These are phyloP conservation scores for Corythucha ciliata DNA, from an alignment of 2,888 invertebrate species.

Conservation along the genomic window DNA sequence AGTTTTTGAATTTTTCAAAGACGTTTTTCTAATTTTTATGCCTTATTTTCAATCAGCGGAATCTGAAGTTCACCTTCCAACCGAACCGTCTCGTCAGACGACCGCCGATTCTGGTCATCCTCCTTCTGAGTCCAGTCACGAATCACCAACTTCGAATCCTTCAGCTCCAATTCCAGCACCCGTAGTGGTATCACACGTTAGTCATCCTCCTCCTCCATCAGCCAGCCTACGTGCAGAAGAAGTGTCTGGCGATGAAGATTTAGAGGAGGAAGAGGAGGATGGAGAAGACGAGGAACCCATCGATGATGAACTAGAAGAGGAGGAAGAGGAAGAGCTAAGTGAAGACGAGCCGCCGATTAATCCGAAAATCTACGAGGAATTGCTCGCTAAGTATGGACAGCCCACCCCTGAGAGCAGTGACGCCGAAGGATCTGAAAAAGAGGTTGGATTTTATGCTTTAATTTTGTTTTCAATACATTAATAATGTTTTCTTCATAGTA, in stretches of 20 bases:
- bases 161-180: too few species aligned
- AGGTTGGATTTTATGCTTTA: conserved; percentile 23
- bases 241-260: neutral
- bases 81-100: too few species aligned
- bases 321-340: conserved; percentile 40
- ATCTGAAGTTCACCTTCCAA: too few species aligned
- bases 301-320: conserved; percentile 37
- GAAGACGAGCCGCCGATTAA: conserved; percentile 34
- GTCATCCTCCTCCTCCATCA: too few species aligned
- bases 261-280: conserved; percentile 23
- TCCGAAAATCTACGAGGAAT: conserved; percentile 42
- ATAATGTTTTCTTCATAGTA: conserved; percentile 19
- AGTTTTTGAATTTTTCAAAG: too few species aligned
- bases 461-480: neutral
- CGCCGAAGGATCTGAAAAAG: conserved; percentile 41
- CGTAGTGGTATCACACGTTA: too few species aligned
- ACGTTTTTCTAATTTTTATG: too few species aligned
- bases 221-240: too few species aligned
- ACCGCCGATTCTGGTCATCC: too few species aligned
- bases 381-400: conserved; percentile 30
- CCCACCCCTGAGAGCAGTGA: conserved; percentile 32
- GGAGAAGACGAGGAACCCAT: conserved; percentile 32
- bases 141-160: too few species aligned
- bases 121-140: too few species aligned
- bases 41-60: too few species aligned